Evolutionary conservation across 2,797 vertebrate species (phyloP), one percentile per base, ranked within the genome.

Genomic region (Coendou prehensilis): DNA sequence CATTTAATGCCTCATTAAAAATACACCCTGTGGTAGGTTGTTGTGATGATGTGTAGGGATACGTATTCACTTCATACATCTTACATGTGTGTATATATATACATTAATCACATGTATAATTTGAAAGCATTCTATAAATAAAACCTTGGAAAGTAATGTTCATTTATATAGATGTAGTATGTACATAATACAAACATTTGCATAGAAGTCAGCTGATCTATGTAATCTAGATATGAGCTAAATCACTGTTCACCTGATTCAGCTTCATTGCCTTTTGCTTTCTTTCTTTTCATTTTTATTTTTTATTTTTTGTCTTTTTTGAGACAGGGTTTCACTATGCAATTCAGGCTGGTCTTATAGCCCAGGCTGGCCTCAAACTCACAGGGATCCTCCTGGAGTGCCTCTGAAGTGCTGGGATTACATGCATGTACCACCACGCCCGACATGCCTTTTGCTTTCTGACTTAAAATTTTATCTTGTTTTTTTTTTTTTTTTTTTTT

Each of bases 91-190:
- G 6, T 71, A 18, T 23, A 18, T 79, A 5, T 33, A 23, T 76
- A 75, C 15, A 11, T 50, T 22, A 45, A 26, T 37, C 11, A 20
- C 33, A 57, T 52, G 0, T 56, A 9, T 78, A 69, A 30, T 87
- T 87, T 69, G 64, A 69, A 94, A 89, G 45, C 50, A 56, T 69
- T 90, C 13, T 76, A 90, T 47, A 87, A 93, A 23, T 56, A 37
- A 41, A 91, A 6, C 50, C 61, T 54, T 64, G 50, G 54, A 37
- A 93, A 20, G 41, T 54, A 56, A 56, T 56, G 14, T 17, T 28
- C 41, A 10, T 81, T 90, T 90, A n/a, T 81, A 9, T 84, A 50
- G 23, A 54, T 83, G 10, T 37, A 10, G 14, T 79, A 14, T 33
- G 57, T 86, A 63, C 10, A 20, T 57, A 92, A 71, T 28, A 8